Evolutionary conservation across 2,797 vertebrate genomes (phyloP), one percentile per base, ranked within the genome.

Genomic region (Synaphobranchus kaupii): DNA sequence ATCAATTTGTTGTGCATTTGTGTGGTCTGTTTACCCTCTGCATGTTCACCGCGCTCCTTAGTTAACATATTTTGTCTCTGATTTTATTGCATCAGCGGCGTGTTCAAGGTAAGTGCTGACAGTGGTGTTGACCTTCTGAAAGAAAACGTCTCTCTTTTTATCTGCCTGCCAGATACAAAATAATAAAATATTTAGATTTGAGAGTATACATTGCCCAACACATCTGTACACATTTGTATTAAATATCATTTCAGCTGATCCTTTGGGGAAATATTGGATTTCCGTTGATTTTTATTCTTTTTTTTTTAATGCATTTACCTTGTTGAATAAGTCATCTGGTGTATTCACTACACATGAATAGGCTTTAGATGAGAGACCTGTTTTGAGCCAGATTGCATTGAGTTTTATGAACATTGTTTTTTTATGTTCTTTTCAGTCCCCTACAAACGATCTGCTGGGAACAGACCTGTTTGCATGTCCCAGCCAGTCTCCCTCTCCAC

Each of bases 391-490:
- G 28, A 44, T 28, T 1, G 63, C 44, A 56, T n/a, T 81, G 78
- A 66, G 44, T 28, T 31, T 82, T 54, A 87, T 78, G 28, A 84
- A 83, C 22, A 0, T 47, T 34, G 20, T 78, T 78, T 71, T 89
- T 71, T 44, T 76, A n/a, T 90, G 89, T 60, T 85, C 3, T 86
- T 9, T 80, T 22, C 91, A 99, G 98, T 92, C 93, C 89, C 76
- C 96, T 89, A 90, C 95, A 0, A 95, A 90, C 90, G 95, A 97
- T 88, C 92, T 98, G 68, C 96, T 99, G 93, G 96, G 96, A 81
- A 91, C 96, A 86, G 96, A 97, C 58, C 90, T 97, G 50, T 98
- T 98, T 92, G 90, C 94, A 90, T 86, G 91, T 63, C 93, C 96
- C 68, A 89, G 71, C 85, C 88, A 93, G 88, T 90, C 56, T 0